These are phyloP conservation scores for Gila robusta DNA, from an alignment of 2,797 vertebrate species.

Conservation along the genomic window DNA sequence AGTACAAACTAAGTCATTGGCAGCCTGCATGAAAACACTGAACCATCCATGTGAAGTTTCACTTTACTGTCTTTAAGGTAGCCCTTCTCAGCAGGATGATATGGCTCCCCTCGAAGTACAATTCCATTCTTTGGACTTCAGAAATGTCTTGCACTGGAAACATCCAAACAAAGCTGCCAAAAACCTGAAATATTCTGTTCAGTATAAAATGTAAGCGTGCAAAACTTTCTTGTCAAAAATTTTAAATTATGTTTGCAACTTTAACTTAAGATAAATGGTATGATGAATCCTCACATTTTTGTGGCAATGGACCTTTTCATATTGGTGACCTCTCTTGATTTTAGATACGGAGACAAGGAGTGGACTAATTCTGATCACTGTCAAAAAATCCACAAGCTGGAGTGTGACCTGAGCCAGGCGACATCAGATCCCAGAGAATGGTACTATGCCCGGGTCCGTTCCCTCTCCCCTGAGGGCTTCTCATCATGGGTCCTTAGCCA, in stretches of 20 bases:
- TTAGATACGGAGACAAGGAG: conserved; percentile 84
- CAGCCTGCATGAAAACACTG: neutral
- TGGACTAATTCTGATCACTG: conserved; percentile 82
- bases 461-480: conserved; percentile 52
- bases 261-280: neutral
- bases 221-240: neutral
- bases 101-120: conserved; percentile 64
- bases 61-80: conserved; percentile 49
- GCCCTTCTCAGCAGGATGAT: conserved; percentile 55
- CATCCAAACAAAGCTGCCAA: conserved; percentile 44
- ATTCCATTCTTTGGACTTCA: conserved; percentile 79
- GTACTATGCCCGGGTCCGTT: conserved; percentile 86
- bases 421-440: conserved; percentile 82
- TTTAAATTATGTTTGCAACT: neutral
- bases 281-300: neutral
- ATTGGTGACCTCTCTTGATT: neutral
- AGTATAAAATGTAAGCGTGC: conserved; percentile 82
- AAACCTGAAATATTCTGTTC: conserved; percentile 70
- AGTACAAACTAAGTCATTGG: neutral
- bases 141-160: conserved; percentile 75
- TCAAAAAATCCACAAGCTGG: conserved; percentile 75
- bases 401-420: conserved; percentile 87
- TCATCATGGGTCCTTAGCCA: conserved; percentile 82
- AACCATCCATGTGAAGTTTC: conserved; percentile 5
- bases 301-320: neutral